Evolutionary conservation across 2,888 invertebrate species (phyloP), one percentile per base, ranked within the genome.

Genomic region (Callyntrura sp.): DNA sequence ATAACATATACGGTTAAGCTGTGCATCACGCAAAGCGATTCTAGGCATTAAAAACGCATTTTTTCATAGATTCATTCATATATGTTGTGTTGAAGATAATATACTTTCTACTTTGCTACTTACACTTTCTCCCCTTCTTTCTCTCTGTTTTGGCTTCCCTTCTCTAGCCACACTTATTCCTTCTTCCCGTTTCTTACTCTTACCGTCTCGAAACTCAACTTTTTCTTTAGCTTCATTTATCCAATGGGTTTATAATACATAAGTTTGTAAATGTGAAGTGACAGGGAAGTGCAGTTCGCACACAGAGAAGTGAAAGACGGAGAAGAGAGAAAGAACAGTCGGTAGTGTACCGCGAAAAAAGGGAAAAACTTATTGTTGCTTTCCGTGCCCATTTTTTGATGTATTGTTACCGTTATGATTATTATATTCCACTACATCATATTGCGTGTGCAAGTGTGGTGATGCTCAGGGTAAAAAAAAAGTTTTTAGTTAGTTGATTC

Each of bases 181-280:
- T 14, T 76, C 23, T 48, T 12, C 17, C 43, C n/a, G 12, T 73
- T 73, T 23, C 17, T 20, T 73, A 4, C 35, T 62, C 28, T 48
- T 79, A 28, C 55, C 65, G 14, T 65, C 84, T 84, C 73, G 20
- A 57, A 45, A 43, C 23, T 79, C 68, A 65, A 65, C 68, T 65
- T 79, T 79, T 86, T 78, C 65, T 28, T 48, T 57, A 82, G 70
- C 88, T 73, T 88, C 88, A 88, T 88, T 88, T 88, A 88, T 70
- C 88, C 88, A 88, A 88, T 88, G 88, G 81, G 73, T 88, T 88
- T 88, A 70, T 88, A 88, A 88, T 82, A 73, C 60, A 81, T 73
- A 82, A 70, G 17, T 73, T 55, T 35, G 70, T 73, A 88, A 88
- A 88, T 88, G 82, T 73, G 57, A 88, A 88, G 82, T 88, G 88